Evolutionary conservation across 2,797 vertebrate genomes (phyloP), one percentile per base, ranked within the genome.

Genomic region (Galaxias olidus): DNA sequence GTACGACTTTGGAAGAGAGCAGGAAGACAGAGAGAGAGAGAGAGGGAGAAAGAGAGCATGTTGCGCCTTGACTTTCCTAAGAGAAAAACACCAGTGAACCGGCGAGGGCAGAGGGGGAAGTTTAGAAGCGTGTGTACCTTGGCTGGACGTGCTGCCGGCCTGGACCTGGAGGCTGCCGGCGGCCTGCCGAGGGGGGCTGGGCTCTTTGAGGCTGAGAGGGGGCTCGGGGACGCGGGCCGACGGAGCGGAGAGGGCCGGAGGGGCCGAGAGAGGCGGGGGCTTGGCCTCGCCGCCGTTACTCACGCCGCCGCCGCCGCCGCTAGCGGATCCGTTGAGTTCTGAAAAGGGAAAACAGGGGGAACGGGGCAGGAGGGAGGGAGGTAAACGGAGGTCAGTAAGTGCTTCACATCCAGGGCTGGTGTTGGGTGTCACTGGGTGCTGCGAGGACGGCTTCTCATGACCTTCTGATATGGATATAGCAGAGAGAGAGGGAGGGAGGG

Each of bases 321-420:
- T 73, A 58, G 67, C 65, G 42, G 47, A 43, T 45, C 91, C 90
- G 76, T 84, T 88, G 72, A 68, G 67, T 76, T 92, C 91, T 90
- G 72, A 52, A 5, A 42, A 9, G 66, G 10, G n/a, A 50, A 9
- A 4, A 9, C 18, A 30, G 11, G 46, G n/a, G 18, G 43, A 44
- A 50, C 13, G 49, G 11, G 43, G 0, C 45, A 19, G 11, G 30
- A 61, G 47, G 0, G 8, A 40, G 49, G 6, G n/a, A n/a, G 4
- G 15, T 4, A 59, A 45, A 56, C 15, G 30, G 30, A 20, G 30
- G 7, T 17, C 4, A 19, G 17, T 53, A n/a, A 50, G 8, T 53
- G 30, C 6, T 6, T 30, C 30, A 30, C 30, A 2, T 30, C 30
- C 30, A 30, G 30, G 30, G 30, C 30, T 30, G 30, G 30, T 30